Percentiles rank a stretch among this genome's conserved stretches.
Conservation (phyloP, 2,888 invertebrate genomes). For the Pristionchus maxplancki region DNA sequence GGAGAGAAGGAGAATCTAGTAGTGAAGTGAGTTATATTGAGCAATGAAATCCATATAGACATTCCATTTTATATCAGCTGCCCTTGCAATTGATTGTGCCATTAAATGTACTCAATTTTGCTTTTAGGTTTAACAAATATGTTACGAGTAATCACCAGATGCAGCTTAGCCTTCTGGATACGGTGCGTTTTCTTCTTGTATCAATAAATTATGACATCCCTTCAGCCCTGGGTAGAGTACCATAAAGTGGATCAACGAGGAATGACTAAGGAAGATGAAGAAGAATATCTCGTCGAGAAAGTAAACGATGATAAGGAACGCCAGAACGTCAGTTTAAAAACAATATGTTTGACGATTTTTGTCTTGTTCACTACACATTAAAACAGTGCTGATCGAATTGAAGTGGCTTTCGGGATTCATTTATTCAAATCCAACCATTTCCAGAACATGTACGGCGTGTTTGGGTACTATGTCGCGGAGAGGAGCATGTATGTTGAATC, state of each 20-base stretch:
- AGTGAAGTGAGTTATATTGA: neutral
- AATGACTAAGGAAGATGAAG: constrained; percentile 3
- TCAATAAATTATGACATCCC: neutral
- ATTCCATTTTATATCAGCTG: neutral
- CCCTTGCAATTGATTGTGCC: too few relatives aligned
- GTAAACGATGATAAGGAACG: neutral
- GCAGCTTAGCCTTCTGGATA: neutral
- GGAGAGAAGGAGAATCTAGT: neutral
- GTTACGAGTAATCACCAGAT: neutral
- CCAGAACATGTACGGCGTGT: neutral
- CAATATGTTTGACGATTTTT: too few relatives aligned
- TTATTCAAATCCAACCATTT: neutral
- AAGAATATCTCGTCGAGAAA: constrained; percentile 24
- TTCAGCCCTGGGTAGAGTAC: constrained; percentile 45
- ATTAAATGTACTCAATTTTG: too few relatives aligned
- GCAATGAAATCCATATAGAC: neutral
- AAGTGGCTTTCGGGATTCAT: too few relatives aligned
- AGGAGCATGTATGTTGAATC: neutral
- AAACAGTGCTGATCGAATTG: too few relatives aligned
- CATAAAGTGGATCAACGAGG: neutral
- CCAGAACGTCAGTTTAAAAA: constrained; percentile 7
- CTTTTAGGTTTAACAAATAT: neutral
- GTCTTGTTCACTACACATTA: too few relatives aligned
- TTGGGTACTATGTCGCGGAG: neutral
- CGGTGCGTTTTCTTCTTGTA: neutral